Base-by-base conservation (phyloP, 2,797 vertebrate species). In the Balearica regulorum region DNA sequence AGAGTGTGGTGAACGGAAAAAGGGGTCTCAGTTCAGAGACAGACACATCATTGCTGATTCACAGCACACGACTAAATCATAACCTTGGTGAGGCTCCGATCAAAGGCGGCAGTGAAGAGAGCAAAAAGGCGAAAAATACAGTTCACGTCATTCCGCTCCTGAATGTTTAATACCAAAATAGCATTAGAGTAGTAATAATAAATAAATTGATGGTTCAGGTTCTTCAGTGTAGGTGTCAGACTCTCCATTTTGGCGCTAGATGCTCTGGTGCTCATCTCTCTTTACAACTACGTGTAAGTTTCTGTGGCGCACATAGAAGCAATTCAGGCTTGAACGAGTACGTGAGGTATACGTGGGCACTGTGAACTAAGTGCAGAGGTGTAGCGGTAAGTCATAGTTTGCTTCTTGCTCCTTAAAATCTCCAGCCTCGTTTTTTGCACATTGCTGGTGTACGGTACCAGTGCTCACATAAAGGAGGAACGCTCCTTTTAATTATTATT, bases 391-490 rank as follows among this genome's bases (percentile, higher is more conserved):
- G 26, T 79, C 11, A 3, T 16, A 13, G 14, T 48, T 76, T 80
- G 41, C 58, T 80, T 54, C 39, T 58, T 39, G 28, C 18, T 87
- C 41, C 37, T 78, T 60, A 64, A 60, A 83, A 51, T 29, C 65
- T 85, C 22, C 22, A 69, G 21, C 13, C 41, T 49, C 2, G 1
- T 66, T 87, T n/a, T 76, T 53, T 13, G 44, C 16, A 7, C 0
- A 0, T 62, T 72, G n/a, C 49, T 68, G 60, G 25, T 0, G 5
- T 61, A 11, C 1, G 1, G 24, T 58, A 60, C 65, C 28, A 24
- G 31, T 26, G 18, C n/a, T 61, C 37, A 21, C 6, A 9, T 15
- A 37, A 70, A 57, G 41, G 29, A 39, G 25, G 33, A 70, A 33
- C 0, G 2, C 20, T 81, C 16, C 46, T 60, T 71, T 81, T 48